A percentile compares a stretch with the other conserved stretches of the same genome.
Conservation (phyloP, 2,797 vertebrate genomes). For the Channa striata region DNA sequence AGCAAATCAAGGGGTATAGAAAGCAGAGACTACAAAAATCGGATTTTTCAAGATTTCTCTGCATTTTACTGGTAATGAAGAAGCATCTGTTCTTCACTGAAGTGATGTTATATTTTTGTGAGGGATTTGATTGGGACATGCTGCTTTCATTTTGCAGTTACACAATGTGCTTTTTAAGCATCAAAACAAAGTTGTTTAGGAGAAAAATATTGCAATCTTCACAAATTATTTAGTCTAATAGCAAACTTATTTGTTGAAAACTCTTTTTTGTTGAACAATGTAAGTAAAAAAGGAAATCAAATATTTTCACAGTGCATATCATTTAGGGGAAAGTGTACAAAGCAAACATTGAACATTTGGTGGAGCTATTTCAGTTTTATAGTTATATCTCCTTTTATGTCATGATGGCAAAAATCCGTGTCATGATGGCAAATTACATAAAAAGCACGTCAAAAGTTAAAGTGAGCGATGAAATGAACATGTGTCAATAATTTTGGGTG, state of each 20-base stretch:
- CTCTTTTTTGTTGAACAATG: too few species aligned
- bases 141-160: not conserved
- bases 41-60: constrained; percentile 17
- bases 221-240: not conserved
- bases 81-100: not conserved
- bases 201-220: not conserved
- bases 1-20: constrained; percentile 46
- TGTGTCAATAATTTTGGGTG: constrained; percentile 20
- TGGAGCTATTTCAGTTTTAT: too few species aligned
- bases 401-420: not conserved
- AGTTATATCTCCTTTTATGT: too few species aligned
- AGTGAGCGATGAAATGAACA: not conserved
- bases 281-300: not conserved
- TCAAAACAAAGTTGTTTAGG: not conserved
- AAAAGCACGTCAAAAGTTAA: constrained; percentile 21
- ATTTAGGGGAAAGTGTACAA: not conserved
- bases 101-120: not conserved
- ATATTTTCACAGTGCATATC: not conserved
- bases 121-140: not conserved
- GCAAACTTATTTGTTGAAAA: not conserved
- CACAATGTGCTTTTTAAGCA: not conserved
- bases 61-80: not conserved
- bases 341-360: not conserved
- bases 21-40: constrained; percentile 16
- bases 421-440: constrained; percentile 1